Base-by-base conservation (phyloP, 2,113 vertebrate genomes). In the Vicugna pacos region DNA sequence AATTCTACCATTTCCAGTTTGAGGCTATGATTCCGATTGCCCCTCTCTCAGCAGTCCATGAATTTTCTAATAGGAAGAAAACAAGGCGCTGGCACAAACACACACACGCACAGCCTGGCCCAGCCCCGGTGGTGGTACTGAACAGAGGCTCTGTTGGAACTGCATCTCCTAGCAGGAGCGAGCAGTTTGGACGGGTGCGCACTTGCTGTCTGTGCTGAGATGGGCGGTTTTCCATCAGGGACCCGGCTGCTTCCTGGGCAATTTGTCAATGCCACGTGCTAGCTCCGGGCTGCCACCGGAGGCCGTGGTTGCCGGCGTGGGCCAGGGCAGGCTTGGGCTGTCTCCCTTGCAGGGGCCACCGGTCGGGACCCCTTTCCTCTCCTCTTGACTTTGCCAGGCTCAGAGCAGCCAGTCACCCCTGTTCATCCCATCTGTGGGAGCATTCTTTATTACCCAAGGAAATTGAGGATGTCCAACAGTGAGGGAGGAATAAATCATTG, bases 401-500 rank as follows among this genome's bases (percentile, higher is more conserved):
- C 79, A 14, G 85, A 93, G 89, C 60, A 91, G 56, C 69, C 77
- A 17, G 92, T 85, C 35, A 75, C 91, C 54, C 94, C 73, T 0
- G 0, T 83, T 54, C 95, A 80, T 89, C 85, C 94, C 95, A 35
- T 96, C 85, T 16, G 93, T 93, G 97, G 87, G 96, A 90, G 91
- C 88, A 32, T 96, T 98, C 32, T 60, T 97, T 98, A 98, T 98
- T 96, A 97, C 97, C 97, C 0, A 0, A 97, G 98, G 98, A 98
- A 98, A 96, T 92, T 92, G 98, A 98, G 98, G 98, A 96, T 98
- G 98, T 97, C 98, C 94, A 30, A 81, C 75, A 88, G 98, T 12
- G 88, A 98, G 97, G 91, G 98, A 95, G 89, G 98, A 97, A 99
- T 98, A 98, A 98, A 98, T 99, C 99, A 98, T 94, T 95, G 98